These are phyloP conservation scores for Morinoia aosen DNA, from an alignment of 2,888 invertebrate genomes.

Conservation along the genomic window DNA sequence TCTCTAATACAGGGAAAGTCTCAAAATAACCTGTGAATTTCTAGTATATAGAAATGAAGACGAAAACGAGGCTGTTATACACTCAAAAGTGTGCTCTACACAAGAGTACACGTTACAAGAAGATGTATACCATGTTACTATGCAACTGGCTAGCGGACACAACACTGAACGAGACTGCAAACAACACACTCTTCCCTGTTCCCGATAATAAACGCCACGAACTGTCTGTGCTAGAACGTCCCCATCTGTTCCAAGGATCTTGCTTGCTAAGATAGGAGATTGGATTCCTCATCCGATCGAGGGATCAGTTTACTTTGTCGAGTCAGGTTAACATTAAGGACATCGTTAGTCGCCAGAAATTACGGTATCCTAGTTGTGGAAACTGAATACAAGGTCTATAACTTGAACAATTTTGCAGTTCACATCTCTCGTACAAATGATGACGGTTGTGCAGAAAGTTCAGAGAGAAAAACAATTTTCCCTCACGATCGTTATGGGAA, in stretches of 20 bases:
- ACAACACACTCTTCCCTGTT: not conserved
- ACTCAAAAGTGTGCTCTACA: not conserved
- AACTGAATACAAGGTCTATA: not conserved
- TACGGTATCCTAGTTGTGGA: not conserved
- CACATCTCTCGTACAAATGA: not conserved
- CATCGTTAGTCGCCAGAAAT: not conserved
- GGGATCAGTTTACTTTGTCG: not conserved
- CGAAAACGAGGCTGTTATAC: not conserved
- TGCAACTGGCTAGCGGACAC: constrained; percentile 9
- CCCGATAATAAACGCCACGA: constrained; percentile 21
- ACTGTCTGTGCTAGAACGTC: not conserved
- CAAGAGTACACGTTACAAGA: not conserved
- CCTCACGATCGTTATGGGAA: not conserved
- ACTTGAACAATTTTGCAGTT: not conserved
- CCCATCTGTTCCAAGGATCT: constrained; percentile 19
- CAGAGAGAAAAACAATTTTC: not conserved
- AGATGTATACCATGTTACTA: not conserved
- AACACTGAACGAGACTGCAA: not conserved
- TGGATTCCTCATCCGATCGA: not conserved
- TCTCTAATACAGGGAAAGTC: not conserved
- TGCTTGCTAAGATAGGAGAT: not conserved
- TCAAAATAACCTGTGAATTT: not conserved
- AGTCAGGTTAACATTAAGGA: not conserved
- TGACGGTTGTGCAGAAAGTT: not conserved
- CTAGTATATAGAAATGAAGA: not conserved